Base-by-base conservation (phyloP, 2,113 vertebrate species). In the Microtus richardsoni region DNA sequence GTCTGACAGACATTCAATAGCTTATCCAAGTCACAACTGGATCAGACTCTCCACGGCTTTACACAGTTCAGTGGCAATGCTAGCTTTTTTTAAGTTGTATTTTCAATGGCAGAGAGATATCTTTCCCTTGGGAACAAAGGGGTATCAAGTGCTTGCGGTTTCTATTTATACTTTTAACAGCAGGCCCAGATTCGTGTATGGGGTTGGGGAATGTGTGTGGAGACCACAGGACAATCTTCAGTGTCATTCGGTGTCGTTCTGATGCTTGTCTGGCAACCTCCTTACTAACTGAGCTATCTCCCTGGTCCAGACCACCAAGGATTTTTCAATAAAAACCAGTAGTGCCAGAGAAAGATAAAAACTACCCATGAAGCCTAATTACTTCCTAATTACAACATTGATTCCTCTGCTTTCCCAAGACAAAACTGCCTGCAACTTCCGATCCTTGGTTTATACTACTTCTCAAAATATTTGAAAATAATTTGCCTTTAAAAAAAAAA, bases 41-140 rank as follows among this genome's bases (percentile, higher is more conserved):
- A 44, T 73, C 47, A 95, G 47, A 85, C 24, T 78, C n/a, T 87
- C 49, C 91, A 49, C 70, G 36, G 49, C 54, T 91, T 96, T 84
- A 82, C 70, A 91, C 7, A 47, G 47, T 90, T 96, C 14, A 64
- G 70, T 78, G 26, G 30, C 28, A 30, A 30, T 36, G 13, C 4
- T 62, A 28, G 22, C 39, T 41, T 28, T 52, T 26, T 58, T n/a
- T 52, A 83, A 88, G 66, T 24, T 83, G 39, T 17, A 7, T 82
- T 90, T 92, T 66, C 93, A 96, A 88, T 84, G 58, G 54, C 64
- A 94, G 22, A 96, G 91, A 96, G 96, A 66, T 26, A 64, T 62
- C 83, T 91, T 30, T 73, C 71, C 33, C 49, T 64, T 28, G 80
- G 78, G 73, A 78, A 82, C 22, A 71, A 86, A 54, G 84, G 28